Evolutionary conservation across 2,797 vertebrate species (phyloP), one percentile per base, ranked within the genome.

Genomic region (Nannoperca australis): DNA sequence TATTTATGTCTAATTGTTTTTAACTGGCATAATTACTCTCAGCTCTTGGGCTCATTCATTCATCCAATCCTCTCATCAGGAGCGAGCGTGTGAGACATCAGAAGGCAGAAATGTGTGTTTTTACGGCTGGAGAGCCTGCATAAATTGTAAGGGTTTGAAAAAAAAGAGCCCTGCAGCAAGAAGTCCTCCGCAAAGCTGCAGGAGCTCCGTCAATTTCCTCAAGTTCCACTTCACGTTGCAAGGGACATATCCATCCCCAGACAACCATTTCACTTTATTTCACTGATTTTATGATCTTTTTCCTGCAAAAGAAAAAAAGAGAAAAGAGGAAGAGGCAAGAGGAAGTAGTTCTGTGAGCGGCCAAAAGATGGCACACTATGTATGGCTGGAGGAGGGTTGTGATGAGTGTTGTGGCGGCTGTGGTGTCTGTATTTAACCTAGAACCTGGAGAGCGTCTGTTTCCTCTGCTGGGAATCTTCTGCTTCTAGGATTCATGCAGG

Each of bases 321-420:
- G 50, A 30, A 54, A 73, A 51, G 64, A 34, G 47, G 11, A 18
- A 20, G 54, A 24, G 22, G 10, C 9, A 14, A 9, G 44, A 47
- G 24, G 40, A 30, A 45, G 89, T 79, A 93, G 81, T 95, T 92
- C 89, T 54, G n/a, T 5, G 44, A 76, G 66, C 51, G 15, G 72
- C 94, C 95, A 95, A 91, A 91, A 95, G 95, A 94, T 95, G 95
- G 95, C 94, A 92, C 88, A 93, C 93, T 93, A 90, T 91, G 92
- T 88, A 92, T 91, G 90, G 88, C 20, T 27, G 71, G 90, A 90
- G 12, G 74, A 83, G 10, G 50, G 36, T 2, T 76, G 55, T 12
- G 83, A 75, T 49, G 80, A 86, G 73, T 36, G 64, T 72, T 73
- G 83, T 58, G 82, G 85, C 40, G 81, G 69, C 70, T 79, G 73